Conservation (phyloP, 2,113 vertebrate genomes). For the Syrmaticus mikado region DNA sequence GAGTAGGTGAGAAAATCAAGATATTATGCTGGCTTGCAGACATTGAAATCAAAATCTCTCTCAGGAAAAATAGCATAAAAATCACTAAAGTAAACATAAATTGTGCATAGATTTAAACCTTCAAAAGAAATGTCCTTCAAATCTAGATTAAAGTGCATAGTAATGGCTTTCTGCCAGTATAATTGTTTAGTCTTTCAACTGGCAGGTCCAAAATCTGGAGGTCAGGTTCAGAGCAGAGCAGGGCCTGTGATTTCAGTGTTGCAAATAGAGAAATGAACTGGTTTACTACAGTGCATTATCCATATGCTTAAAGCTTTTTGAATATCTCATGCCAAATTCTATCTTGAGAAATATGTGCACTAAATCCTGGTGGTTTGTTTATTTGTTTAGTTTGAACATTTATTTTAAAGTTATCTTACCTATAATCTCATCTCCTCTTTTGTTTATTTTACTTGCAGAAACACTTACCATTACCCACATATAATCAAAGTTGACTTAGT, state of each 20-base stretch:
- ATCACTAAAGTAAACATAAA: background rate
- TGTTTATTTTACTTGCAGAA: slow-evolving; percentile 42
- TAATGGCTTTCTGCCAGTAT: background rate
- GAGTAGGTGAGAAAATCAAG: background rate
- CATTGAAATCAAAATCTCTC: background rate
- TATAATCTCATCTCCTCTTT: background rate
- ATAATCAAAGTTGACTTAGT: slow-evolving; percentile 12
- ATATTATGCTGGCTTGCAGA: background rate
- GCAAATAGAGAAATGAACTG: background rate
- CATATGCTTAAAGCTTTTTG: background rate
- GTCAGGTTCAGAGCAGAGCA: background rate
- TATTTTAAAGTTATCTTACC: background rate
- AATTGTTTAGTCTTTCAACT: background rate
- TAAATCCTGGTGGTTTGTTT: background rate
- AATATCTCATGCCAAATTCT: background rate
- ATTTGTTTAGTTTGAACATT: background rate
- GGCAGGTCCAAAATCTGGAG: background rate
- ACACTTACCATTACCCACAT: background rate
- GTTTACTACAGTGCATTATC: background rate
- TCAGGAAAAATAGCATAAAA: background rate
- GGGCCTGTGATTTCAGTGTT: background rate
- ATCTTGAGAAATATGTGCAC: background rate
- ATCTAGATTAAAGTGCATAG: background rate
- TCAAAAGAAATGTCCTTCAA: background rate
- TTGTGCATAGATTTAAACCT: background rate